Percentiles rank a stretch among this genome's conserved stretches.
Evolutionary conservation across 23 tunicate species (phyloP).

Genomic region (Diplosoma virens): DNA sequence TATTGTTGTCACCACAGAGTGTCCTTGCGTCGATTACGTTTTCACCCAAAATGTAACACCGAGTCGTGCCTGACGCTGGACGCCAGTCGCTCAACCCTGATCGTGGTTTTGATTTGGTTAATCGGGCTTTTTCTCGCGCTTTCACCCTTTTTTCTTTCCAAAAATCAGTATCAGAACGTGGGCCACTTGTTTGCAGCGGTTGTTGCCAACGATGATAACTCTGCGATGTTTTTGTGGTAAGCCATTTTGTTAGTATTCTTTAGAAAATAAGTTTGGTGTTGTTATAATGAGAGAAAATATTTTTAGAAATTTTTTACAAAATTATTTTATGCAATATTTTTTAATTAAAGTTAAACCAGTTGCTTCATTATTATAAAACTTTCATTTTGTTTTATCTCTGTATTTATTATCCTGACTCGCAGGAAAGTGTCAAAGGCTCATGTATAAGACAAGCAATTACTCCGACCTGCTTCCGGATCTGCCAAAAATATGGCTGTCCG

Average conservation of each 20-base stretch:
- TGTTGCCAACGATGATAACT: background rate
- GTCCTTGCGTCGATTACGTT: conserved; percentile 19
- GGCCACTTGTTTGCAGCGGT: conserved; percentile 70
- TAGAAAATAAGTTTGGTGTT: too few relatives aligned
- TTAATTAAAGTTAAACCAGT: too few relatives aligned
- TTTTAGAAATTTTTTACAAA: too few relatives aligned
- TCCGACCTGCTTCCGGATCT: too few relatives aligned
- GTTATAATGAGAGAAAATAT: too few relatives aligned
- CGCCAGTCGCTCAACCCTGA: conserved; percentile 51
- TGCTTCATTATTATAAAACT: too few relatives aligned
- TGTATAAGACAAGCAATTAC: too few relatives aligned
- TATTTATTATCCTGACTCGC: too few relatives aligned
- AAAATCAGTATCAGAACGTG: conserved; percentile 25
- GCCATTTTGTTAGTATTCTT: conserved; percentile 11
- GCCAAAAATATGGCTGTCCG: too few relatives aligned
- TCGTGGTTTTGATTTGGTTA: conserved; percentile 61
- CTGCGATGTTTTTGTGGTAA: conserved; percentile 42
- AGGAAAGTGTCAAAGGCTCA: too few relatives aligned
- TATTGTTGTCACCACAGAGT: background rate
- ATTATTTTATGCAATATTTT: too few relatives aligned
- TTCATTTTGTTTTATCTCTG: too few relatives aligned
- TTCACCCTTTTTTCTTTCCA: conserved; percentile 27
- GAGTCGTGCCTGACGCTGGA: background rate
- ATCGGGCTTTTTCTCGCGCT: conserved; percentile 3
- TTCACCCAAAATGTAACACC: background rate